Conservation (phyloP, 2,113 vertebrate species). For the Haemorhous mexicanus region DNA sequence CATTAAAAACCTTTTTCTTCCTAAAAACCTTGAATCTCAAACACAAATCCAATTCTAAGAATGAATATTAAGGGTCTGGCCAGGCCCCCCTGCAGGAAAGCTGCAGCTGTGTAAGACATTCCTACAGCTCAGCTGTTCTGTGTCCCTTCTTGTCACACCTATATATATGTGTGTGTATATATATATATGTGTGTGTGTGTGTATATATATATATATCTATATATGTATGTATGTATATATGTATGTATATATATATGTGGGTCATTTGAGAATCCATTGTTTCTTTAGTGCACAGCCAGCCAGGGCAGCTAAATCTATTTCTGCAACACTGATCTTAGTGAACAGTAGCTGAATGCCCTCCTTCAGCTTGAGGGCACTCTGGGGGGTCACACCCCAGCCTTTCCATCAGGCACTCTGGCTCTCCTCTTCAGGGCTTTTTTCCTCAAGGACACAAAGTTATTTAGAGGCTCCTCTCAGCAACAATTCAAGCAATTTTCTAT, state of each 20-base stretch:
- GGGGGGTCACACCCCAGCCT: background rate
- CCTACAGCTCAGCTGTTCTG: background rate
- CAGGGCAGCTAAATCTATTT: background rate
- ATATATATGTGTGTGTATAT: accelerated
- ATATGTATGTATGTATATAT: too few relatives aligned
- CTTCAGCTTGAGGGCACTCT: accelerated
- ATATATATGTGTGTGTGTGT: too few relatives aligned
- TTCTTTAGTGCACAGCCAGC: background rate
- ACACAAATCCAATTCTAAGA: background rate
- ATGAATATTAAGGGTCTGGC: background rate
- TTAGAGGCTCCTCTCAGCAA: background rate
- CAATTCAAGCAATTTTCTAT: background rate
- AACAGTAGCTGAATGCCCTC: background rate
- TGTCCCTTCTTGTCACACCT: background rate
- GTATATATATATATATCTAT: accelerated
- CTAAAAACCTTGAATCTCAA: background rate
- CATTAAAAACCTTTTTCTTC: background rate
- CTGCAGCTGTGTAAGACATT: background rate
- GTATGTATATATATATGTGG: background rate
- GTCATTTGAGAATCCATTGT: background rate
- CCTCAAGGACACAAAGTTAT: background rate
- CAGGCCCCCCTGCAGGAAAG: background rate
- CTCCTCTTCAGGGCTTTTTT: background rate
- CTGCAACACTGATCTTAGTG: background rate
- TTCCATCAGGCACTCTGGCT: background rate